Conservation (phyloP, 2,888 invertebrate genomes). For the Prosapia bicincta region DNA sequence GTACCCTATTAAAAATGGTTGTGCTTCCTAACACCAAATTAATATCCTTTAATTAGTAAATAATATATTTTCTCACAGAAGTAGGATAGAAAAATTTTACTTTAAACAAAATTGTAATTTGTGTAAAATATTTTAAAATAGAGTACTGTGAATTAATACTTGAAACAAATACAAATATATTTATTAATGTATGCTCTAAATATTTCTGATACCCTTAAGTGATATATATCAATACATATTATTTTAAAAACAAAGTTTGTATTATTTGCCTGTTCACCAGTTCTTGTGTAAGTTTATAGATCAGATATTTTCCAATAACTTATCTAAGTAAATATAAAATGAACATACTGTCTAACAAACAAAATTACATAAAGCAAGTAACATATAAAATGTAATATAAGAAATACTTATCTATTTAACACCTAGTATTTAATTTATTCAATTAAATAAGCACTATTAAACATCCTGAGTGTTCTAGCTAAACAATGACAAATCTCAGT, state of each 20-base stretch:
- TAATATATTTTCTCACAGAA: background rate
- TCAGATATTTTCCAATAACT: no score
- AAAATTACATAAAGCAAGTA: no score
- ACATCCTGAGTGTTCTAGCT: no score
- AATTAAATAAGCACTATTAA: no score
- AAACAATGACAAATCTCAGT: no score
- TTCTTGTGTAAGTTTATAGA: no score
- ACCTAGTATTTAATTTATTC: no score
- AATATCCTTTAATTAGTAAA: background rate
- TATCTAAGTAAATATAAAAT: no score
- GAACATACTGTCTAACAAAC: no score
- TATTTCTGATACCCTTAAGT: background rate
- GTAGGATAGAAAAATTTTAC: background rate
- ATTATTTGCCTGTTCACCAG: no score
- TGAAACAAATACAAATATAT: background rate
- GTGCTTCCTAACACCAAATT: background rate
- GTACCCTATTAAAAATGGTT: background rate
- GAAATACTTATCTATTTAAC: no score
- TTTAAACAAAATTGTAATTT: background rate
- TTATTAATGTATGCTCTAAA: background rate
- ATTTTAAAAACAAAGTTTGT: background rate
- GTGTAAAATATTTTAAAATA: background rate
- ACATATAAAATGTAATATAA: no score
- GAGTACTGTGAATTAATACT: background rate
- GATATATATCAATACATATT: background rate